These are phyloP conservation scores for Melanargia galathea DNA, from an alignment of 2,888 invertebrate genomes.

Conservation along the genomic window DNA sequence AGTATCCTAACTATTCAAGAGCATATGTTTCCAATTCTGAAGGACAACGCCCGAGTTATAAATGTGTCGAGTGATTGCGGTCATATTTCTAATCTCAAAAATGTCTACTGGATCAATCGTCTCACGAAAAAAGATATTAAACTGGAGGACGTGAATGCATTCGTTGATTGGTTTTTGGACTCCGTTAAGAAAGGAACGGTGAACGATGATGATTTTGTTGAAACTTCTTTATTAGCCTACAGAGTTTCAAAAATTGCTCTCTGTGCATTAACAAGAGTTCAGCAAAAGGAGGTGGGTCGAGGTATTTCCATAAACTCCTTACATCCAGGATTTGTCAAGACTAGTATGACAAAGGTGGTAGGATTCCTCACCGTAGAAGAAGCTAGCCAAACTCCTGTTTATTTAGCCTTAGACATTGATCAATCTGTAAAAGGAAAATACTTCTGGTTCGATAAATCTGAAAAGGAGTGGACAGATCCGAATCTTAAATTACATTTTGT, in stretches of 20 bases:
- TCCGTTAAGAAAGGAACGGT: constrained; percentile 43
- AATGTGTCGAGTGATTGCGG: constrained; percentile 49
- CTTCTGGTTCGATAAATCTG: constrained; percentile 47
- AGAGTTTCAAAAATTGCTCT: constrained; percentile 46
- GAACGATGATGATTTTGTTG: constrained; percentile 44
- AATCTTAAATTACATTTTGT: constrained; percentile 36
- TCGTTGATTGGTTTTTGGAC: constrained; percentile 47
- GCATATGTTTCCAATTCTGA: constrained; percentile 44
- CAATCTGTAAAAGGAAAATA: constrained; percentile 48
- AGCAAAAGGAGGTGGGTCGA: constrained; percentile 43
- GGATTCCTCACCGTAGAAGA: constrained; percentile 42
- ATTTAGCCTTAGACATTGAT: constrained; percentile 46
- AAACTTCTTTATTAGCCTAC: constrained; percentile 41
- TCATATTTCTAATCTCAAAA: constrained; percentile 46
- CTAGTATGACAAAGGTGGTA: constrained; percentile 44
- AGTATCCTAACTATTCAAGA: constrained; percentile 43
- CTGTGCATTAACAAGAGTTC: constrained; percentile 43
- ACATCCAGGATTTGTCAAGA: constrained; percentile 49
- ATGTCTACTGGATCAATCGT: constrained; percentile 44
- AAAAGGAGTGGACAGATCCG: constrained; percentile 44
- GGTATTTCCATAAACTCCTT: constrained; percentile 47
- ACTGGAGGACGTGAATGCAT: constrained; percentile 44
- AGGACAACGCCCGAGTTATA: constrained; percentile 45
- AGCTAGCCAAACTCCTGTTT: constrained; percentile 41
- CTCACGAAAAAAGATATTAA: constrained; percentile 43